These are phyloP conservation scores for Sinosuthora webbiana DNA, from an alignment of 2,113 vertebrate genomes.

Conservation along the genomic window DNA sequence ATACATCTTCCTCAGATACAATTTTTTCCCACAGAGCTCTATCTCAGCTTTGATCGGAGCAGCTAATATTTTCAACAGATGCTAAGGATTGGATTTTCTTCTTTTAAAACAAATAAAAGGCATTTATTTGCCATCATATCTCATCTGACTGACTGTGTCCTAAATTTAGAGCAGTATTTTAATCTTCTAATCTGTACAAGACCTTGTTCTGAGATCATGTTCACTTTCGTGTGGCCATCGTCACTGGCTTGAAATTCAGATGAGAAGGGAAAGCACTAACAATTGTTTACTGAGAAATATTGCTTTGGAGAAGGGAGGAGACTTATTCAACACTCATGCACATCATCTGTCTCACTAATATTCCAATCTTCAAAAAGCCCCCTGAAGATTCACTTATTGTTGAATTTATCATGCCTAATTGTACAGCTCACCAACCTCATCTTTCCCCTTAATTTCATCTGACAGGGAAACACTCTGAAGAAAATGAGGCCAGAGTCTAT, in stretches of 20 bases:
- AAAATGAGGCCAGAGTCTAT: not conserved
- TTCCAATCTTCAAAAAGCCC: not conserved
- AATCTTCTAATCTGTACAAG: not conserved
- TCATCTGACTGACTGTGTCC: not conserved
- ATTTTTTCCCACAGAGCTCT: not conserved
- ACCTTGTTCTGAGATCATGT: not conserved
- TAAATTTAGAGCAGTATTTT: not conserved
- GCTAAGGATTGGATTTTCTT: not conserved
- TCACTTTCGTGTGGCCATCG: not conserved
- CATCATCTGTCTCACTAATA: not conserved
- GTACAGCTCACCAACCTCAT: not conserved
- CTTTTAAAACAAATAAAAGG: not conserved
- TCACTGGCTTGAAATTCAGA: not conserved
- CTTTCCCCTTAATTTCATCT: not conserved
- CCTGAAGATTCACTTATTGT: not conserved
- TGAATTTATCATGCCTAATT: not conserved
- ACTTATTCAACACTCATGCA: not conserved
- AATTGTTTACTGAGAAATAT: not conserved
- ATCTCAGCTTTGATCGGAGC: not conserved
- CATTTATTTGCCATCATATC: not conserved
- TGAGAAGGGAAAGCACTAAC: not conserved
- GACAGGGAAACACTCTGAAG: not conserved
- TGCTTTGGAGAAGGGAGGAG: not conserved
- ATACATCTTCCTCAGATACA: not conserved
- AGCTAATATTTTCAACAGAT: not conserved